A percentile compares a stretch with the other conserved stretches of the same genome.
These are phyloP conservation scores for Arrhopalites spinosus DNA, from an alignment of 2,888 invertebrate genomes.

Conservation along the genomic window DNA sequence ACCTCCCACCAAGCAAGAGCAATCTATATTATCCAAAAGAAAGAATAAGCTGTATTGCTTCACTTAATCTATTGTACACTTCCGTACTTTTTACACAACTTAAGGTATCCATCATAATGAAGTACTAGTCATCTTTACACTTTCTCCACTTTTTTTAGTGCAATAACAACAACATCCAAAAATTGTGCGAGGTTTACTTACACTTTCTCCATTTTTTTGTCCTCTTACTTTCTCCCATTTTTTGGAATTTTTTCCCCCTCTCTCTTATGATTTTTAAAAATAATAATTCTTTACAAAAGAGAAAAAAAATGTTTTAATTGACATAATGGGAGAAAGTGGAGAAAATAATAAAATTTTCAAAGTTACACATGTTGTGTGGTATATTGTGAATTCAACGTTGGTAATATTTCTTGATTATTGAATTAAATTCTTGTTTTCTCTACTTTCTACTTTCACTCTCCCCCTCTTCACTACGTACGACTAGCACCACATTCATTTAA, in stretches of 20 bases:
- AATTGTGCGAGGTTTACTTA: background rate
- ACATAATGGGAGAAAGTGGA: too few relatives aligned
- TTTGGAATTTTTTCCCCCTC: background rate
- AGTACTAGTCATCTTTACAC: background rate
- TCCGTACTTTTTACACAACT: background rate
- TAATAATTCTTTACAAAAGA: background rate
- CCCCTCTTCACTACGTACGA: background rate
- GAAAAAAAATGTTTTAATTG: too few relatives aligned
- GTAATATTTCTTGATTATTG: slow-evolving; percentile 31
- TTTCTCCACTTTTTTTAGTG: too few relatives aligned
- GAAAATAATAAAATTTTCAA: slow-evolving; percentile 18
- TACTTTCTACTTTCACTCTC: background rate
- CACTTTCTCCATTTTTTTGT: background rate
- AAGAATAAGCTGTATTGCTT: slow-evolving; percentile 16
- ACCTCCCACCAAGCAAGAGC: slow-evolving; percentile 5
- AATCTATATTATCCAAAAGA: slow-evolving; percentile 9
- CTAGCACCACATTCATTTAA: background rate
- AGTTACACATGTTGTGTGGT: background rate
- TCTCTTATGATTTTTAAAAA: too few relatives aligned
- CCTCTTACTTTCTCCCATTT: background rate
- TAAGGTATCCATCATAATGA: slow-evolving; percentile 24
- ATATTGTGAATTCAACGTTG: background rate
- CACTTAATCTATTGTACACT: slow-evolving; percentile 30
- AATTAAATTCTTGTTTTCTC: slow-evolving; percentile 25
- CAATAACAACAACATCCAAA: too few relatives aligned